Evolutionary conservation across 2,888 invertebrate genomes (phyloP).

Genomic region (Idaea aversata): DNA sequence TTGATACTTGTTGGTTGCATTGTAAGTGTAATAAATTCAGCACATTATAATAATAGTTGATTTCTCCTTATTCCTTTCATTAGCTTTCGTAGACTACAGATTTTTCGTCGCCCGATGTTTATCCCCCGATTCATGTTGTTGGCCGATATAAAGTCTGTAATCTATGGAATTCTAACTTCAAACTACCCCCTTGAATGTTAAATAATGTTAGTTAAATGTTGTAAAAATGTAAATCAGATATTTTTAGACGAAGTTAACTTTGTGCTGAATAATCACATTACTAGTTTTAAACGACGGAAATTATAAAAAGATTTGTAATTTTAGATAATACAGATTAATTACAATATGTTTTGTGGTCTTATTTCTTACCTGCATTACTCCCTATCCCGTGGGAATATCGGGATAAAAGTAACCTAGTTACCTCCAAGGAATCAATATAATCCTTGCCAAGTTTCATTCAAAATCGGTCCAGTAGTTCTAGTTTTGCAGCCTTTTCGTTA

Average conservation of each 20-base stretch:
- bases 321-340: slow-evolving; percentile 75
- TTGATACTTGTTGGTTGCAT: background rate
- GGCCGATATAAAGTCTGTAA: no score
- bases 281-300: slow-evolving; percentile 68
- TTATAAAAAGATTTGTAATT: slow-evolving; percentile 76
- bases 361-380: slow-evolving; percentile 17
- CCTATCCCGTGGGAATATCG: no score
- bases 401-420: no score
- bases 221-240: slow-evolving; percentile 76
- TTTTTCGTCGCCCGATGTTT: slow-evolving; percentile 10
- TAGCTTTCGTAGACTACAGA: background rate
- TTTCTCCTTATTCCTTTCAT: background rate
- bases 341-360: slow-evolving; percentile 42
- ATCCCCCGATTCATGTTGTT: background rate
- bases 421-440: no score
- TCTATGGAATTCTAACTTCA: background rate
- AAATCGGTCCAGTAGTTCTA: no score
- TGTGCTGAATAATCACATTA: slow-evolving; percentile 68
- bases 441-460: no score
- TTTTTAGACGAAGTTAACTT: slow-evolving; percentile 65
- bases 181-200: background rate
- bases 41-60: slow-evolving; percentile 14
- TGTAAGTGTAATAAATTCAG: slow-evolving; percentile 12
- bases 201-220: slow-evolving; percentile 46
- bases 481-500: no score